Conservation (phyloP, 2,797 vertebrate genomes). For the Poeciliopsis paucimaculata region DNA sequence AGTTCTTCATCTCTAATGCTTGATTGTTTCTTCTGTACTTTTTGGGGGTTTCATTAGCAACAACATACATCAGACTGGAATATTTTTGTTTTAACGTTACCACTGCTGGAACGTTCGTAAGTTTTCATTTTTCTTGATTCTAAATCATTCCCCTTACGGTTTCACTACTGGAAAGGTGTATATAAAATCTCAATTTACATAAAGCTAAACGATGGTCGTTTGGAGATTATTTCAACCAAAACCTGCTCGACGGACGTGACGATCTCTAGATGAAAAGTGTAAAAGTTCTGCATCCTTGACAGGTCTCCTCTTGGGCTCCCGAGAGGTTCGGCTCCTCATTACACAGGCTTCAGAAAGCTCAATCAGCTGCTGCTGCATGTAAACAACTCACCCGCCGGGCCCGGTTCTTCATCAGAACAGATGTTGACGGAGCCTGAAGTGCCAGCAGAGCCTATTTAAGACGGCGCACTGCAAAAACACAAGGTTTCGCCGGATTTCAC, state of each 20-base stretch:
- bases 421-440: background rate
- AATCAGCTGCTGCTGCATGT: conserved; percentile 9
- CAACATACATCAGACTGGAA: background rate
- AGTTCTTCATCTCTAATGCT: background rate
- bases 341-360: background rate
- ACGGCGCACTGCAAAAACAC: too few species aligned
- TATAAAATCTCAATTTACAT: background rate
- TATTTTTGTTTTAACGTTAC: background rate
- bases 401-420: conserved; percentile 1
- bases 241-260: background rate
- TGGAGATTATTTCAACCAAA: background rate
- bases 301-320: background rate
- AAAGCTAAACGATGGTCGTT: background rate
- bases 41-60: background rate
- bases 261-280: background rate
- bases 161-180: background rate
- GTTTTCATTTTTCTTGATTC: background rate
- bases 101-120: background rate
- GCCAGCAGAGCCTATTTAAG: background rate
- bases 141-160: background rate
- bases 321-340: background rate
- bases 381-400: background rate
- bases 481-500: too few species aligned
- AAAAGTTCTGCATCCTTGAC: background rate
- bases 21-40: background rate